Conservation (phyloP, 1,140 invertebrate species). For the Platyscapa corneri region DNA sequence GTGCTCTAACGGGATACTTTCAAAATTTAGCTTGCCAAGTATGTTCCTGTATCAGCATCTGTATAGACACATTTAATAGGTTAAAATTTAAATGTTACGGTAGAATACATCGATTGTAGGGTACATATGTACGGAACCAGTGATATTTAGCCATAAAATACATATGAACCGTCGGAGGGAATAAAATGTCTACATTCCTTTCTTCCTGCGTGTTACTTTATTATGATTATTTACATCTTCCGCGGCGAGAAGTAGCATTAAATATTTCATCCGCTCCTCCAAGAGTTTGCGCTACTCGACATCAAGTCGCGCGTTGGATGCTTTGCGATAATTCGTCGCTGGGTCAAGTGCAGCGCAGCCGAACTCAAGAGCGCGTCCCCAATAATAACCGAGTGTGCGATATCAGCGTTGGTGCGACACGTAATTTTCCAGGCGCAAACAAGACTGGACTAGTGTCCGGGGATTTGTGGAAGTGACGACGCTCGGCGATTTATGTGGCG, state of each 20-base stretch:
- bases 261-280: background rate
- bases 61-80: background rate
- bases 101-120: background rate
- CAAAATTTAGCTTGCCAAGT: slow-evolving; percentile 7
- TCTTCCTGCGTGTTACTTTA: background rate
- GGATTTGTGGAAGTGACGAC: background rate
- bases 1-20: slow-evolving; percentile 12
- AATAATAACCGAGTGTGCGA: background rate
- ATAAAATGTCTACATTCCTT: background rate
- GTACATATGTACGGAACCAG: background rate
- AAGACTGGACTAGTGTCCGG: background rate
- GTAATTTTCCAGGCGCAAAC: background rate
- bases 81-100: slow-evolving; percentile 29
- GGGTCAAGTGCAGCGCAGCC: no score
- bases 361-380: background rate
- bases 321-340: no score
- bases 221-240: background rate
- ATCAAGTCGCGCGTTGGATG: no score
- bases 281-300: no score
- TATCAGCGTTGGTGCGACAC: background rate
- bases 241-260: background rate
- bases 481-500: background rate
- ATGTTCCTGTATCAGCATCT: background rate
- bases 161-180: background rate
- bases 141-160: background rate